Evolutionary conservation across 2,113 vertebrate genomes (phyloP), one percentile per base, ranked within the genome.

Genomic region (Poeciliopsis occidentalis): DNA sequence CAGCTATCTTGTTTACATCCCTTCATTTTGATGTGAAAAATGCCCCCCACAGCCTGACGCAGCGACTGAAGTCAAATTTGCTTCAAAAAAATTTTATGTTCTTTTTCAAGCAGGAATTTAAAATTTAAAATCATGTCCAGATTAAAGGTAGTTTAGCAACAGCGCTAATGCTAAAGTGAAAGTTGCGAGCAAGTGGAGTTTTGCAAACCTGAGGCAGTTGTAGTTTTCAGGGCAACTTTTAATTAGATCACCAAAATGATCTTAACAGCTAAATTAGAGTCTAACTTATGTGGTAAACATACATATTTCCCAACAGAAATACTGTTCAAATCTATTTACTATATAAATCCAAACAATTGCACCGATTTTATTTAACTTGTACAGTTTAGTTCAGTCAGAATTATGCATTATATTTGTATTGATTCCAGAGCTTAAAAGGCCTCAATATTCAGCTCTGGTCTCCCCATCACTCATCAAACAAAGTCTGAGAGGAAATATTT

Each of bases 361-460:
- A 57, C 19, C 22, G 19, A 47, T 47, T 47, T 47, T n/a, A 24
- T 24, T 57, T 3, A 57, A 57, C 17, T 57, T n/a, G 7, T 57
- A 3, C 24, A 10, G 19, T 57, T 47, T 57, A n/a, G 19, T 57
- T 57, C 3, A n/a, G 7, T n/a, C 7, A 57, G 51, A 57, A n/a
- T 22, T 19, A 22, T 54, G 6, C 41, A 44, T 15, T 3, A 15
- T 11, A 19, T 63, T 63, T 66, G 85, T 87, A 81, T 83, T 87
- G 85, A 82, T 83, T 85, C 77, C 34, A 73, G 57, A 75, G 81
- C 75, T 83, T 69, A 66, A 78, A 61, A 60, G 73, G 61, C 61
- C 30, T 63, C 4, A 1, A 31, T 2, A 31, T 57, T 27, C 67
- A 75, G 62, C 67, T 29, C 32, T 12, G 62, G 67, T 54, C 72